Percentiles rank a stretch among this genome's conserved stretches.
Evolutionary conservation across 2,797 vertebrate species (phyloP).

Genomic region (Lagodon rhomboides): DNA sequence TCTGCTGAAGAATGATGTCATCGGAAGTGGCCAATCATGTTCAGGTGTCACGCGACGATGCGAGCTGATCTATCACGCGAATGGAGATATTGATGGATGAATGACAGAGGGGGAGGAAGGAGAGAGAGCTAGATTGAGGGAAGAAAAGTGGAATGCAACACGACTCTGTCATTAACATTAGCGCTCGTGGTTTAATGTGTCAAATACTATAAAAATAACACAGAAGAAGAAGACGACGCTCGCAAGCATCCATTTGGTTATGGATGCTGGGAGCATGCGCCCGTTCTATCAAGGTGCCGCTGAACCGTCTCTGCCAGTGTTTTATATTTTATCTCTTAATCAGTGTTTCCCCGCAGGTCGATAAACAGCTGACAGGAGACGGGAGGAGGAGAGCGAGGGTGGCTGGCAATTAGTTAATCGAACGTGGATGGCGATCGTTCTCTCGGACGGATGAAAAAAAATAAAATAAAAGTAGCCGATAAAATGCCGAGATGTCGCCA

Average conservation of each 20-base stretch:
- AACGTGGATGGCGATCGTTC: too few relatives aligned
- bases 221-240: neutral
- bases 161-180: neutral
- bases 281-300: too few relatives aligned
- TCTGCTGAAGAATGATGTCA: constrained; percentile 52
- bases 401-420: too few relatives aligned
- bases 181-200: neutral
- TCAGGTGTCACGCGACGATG: constrained; percentile 19
- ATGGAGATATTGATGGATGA: constrained; percentile 16
- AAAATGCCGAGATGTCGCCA: too few relatives aligned
- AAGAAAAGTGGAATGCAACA: constrained; percentile 9
- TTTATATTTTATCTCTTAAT: neutral
- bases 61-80: constrained; percentile 20
- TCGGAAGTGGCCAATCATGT: constrained; percentile 38
- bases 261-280: neutral
- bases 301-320: neutral
- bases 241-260: neutral
- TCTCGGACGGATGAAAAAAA: too few relatives aligned
- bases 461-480: too few relatives aligned
- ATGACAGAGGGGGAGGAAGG: neutral
- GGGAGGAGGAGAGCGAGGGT: too few relatives aligned
- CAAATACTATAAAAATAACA: neutral
- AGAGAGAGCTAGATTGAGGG: neutral
- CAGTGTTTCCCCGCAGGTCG: neutral
- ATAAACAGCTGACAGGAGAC: too few relatives aligned